A percentile compares a stretch with the other conserved stretches of the same genome.
Evolutionary conservation across 1,140 invertebrate species (phyloP).

Genomic region (Apis cerana): DNA sequence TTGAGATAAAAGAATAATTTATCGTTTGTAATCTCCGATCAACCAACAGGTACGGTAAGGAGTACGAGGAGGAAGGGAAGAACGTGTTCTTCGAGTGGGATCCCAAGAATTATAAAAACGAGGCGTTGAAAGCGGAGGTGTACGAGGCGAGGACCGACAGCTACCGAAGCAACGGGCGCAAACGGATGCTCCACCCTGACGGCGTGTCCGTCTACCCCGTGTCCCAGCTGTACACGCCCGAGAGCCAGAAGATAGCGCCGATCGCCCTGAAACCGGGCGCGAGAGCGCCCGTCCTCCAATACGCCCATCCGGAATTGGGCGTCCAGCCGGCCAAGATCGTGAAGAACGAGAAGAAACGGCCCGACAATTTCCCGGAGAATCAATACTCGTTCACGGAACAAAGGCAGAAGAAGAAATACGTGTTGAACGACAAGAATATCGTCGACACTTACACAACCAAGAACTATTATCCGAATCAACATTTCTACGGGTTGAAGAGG

Average conservation of each 20-base stretch:
- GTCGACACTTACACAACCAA: conserved; percentile 73
- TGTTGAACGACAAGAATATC: conserved; percentile 74
- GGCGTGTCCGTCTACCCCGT: conserved; percentile 84
- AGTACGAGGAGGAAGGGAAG: conserved; percentile 60
- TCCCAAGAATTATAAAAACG: conserved; percentile 71
- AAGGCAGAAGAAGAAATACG: conserved; percentile 77
- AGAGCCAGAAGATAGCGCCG: conserved; percentile 76
- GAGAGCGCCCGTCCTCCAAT: conserved; percentile 87
- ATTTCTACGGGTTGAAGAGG: conserved; percentile 75
- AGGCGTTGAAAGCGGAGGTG: conserved; percentile 69
- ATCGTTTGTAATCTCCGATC: background rate
- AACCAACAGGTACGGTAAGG: conserved; percentile 69
- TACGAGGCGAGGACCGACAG: conserved; percentile 72
- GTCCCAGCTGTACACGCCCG: conserved; percentile 83
- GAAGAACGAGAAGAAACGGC: conserved; percentile 80
- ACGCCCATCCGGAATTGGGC: conserved; percentile 89
- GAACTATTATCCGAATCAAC: conserved; percentile 76
- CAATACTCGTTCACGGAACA: conserved; percentile 74
- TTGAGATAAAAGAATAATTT: too few relatives aligned
- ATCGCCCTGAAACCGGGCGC: conserved; percentile 85
- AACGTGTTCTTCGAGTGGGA: conserved; percentile 76
- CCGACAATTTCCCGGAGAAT: conserved; percentile 79
- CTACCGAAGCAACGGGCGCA: conserved; percentile 82
- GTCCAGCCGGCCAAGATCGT: conserved; percentile 86
- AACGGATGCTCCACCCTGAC: conserved; percentile 86